A percentile compares a stretch with the other conserved stretches of the same genome.
Conservation (phyloP, 2,888 invertebrate genomes). For the Deroplatys truncata region DNA sequence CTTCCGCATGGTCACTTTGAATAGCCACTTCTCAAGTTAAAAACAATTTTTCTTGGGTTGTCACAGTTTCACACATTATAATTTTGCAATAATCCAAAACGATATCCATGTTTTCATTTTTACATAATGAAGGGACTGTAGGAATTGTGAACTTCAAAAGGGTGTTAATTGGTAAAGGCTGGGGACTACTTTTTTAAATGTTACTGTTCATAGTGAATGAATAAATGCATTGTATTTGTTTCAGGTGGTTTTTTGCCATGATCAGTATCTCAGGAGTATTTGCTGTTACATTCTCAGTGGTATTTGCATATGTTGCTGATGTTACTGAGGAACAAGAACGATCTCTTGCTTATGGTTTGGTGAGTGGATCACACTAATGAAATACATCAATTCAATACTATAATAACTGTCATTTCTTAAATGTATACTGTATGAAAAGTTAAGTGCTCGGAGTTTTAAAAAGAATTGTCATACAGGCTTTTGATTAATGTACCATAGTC, state of each 20-base stretch:
- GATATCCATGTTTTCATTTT: too few species aligned
- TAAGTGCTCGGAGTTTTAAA: neutral
- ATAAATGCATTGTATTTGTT: slow-evolving; percentile 22
- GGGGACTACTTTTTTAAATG: too few species aligned
- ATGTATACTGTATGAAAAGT: neutral
- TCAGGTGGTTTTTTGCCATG: slow-evolving; percentile 96
- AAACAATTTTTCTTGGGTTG: too few species aligned
- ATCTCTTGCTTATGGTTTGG: slow-evolving; percentile 91
- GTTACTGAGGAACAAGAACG: slow-evolving; percentile 96
- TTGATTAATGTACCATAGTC: neutral
- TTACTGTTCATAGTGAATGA: too few species aligned
- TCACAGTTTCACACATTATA: too few species aligned
- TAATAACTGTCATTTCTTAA: slow-evolving; percentile 8
- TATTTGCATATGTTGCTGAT: slow-evolving; percentile 99
- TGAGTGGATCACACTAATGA: slow-evolving; percentile 43
- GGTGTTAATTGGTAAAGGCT: too few species aligned
- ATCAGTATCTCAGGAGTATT: slow-evolving; percentile 98
- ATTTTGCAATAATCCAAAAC: too few species aligned
- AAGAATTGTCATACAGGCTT: neutral
- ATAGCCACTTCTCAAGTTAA: too few species aligned
- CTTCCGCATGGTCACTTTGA: too few species aligned
- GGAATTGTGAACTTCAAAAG: too few species aligned
- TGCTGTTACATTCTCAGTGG: slow-evolving; percentile 98
- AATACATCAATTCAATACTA: neutral
- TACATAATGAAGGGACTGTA: too few species aligned